These are phyloP conservation scores for Achlya flavicornis DNA, from an alignment of 2,888 invertebrate genomes.

Conservation along the genomic window DNA sequence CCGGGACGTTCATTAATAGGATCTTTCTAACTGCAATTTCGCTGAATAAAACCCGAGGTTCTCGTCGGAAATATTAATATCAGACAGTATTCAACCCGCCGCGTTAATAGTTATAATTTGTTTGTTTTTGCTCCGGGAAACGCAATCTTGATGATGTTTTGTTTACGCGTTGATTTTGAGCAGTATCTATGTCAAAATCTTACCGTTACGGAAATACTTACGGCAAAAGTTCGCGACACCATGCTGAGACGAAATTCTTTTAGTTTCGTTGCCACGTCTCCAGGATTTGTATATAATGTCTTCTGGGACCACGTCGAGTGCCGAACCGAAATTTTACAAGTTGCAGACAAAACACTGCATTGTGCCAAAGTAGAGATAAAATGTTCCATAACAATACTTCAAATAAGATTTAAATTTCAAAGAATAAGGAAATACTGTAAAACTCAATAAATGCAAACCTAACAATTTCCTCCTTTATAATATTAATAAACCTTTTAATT, in stretches of 20 bases:
- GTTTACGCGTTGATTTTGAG: too few relatives aligned
- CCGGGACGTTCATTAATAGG: conserved; percentile 82
- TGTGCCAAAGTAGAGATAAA: conserved; percentile 4
- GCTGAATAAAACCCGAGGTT: conserved; percentile 74
- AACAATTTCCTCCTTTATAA: conserved; percentile 9
- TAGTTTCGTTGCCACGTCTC: conserved; percentile 28
- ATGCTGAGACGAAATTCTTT: conserved; percentile 37
- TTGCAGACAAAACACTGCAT: conserved; percentile 27
- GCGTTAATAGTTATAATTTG: conserved; percentile 73
- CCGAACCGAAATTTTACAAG: conserved; percentile 38
- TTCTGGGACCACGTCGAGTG: conserved; percentile 32
- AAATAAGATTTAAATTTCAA: background rate
- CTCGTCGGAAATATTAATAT: conserved; percentile 79
- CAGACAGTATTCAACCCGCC: conserved; percentile 66
- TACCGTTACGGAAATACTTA: conserved; percentile 37
- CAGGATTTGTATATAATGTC: conserved; percentile 40
- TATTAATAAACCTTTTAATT: conserved; percentile 37
- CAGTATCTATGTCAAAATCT: conserved; percentile 35
- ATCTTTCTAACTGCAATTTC: conserved; percentile 82
- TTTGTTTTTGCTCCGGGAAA: conserved; percentile 54
- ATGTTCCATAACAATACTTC: background rate
- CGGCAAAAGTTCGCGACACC: conserved; percentile 30
- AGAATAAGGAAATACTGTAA: background rate
- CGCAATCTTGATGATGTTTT: conserved; percentile 9
- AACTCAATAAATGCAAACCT: conserved; percentile 16